Percentiles rank a stretch among this genome's conserved stretches.
These are phyloP conservation scores for Drosophila triauraria DNA, from an alignment of 1,140 invertebrate species.

Conservation along the genomic window DNA sequence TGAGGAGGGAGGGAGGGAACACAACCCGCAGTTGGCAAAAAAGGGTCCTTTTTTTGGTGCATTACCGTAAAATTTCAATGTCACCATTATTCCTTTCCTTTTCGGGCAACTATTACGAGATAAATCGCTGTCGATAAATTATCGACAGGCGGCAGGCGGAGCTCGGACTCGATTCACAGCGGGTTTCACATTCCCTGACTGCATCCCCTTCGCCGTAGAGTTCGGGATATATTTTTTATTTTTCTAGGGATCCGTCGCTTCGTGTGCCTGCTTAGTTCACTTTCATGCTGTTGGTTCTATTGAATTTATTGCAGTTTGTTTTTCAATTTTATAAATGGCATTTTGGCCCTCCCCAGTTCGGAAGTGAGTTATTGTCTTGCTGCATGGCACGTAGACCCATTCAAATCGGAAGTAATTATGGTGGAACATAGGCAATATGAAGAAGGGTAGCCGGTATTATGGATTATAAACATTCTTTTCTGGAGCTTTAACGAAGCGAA, in stretches of 20 bases:
- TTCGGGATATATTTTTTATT: constrained; percentile 20
- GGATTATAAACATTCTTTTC: background rate
- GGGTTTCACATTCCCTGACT: constrained; percentile 37
- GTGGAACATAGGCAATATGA: constrained; percentile 6
- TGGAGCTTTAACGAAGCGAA: no score
- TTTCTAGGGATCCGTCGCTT: constrained; percentile 31
- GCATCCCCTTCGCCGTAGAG: constrained; percentile 42
- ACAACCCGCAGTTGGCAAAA: constrained; percentile 33
- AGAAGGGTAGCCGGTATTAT: background rate
- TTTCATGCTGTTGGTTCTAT: constrained; percentile 48
- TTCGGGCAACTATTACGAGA: constrained; percentile 72
- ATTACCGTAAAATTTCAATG: constrained; percentile 79
- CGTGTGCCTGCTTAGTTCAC: constrained; percentile 47
- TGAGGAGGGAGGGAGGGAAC: background rate
- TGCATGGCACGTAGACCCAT: constrained; percentile 43
- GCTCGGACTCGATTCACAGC: constrained; percentile 56
- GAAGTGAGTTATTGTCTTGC: constrained; percentile 61
- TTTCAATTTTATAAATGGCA: constrained; percentile 78
- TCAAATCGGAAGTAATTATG: constrained; percentile 58
- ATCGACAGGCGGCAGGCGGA: constrained; percentile 65
- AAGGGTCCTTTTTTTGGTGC: constrained; percentile 48
- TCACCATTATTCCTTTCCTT: constrained; percentile 58
- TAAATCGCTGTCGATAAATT: constrained; percentile 80
- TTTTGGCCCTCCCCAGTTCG: constrained; percentile 30
- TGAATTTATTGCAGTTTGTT: constrained; percentile 81